Conservation (phyloP, 2,113 vertebrate species). For the Sterna hirundo region DNA sequence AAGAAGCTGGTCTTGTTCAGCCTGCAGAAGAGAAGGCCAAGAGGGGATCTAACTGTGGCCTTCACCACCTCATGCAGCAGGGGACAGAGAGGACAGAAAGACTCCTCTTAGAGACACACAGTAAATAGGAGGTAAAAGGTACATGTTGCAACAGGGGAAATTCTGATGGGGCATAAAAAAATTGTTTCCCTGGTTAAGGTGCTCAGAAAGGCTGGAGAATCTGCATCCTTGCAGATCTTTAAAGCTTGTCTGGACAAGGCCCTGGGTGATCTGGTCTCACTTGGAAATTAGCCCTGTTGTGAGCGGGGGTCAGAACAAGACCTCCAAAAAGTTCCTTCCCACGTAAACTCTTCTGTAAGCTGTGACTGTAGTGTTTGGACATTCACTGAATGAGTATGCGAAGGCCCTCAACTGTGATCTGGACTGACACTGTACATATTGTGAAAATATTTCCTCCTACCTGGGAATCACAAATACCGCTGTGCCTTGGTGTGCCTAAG, state of each 20-base stretch:
- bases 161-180: not conserved
- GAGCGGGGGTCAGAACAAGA: not conserved
- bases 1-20: not conserved
- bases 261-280: not conserved
- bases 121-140: not conserved
- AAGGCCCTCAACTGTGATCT: not conserved
- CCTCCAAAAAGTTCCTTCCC: not conserved
- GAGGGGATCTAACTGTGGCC: not conserved
- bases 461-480: not conserved
- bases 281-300: not conserved
- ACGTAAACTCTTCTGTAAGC: not conserved
- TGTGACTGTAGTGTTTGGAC: not conserved
- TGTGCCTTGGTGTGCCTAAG: not conserved
- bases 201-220: not conserved
- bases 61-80: not conserved
- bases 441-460: not conserved
- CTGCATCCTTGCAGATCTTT: not conserved
- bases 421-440: not conserved
- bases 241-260: not conserved
- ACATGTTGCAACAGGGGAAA: not conserved
- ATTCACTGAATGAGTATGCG: not conserved
- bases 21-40: not conserved
- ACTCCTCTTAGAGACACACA: not conserved
- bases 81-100: not conserved
- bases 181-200: not conserved